Conservation (phyloP, 2,797 vertebrate genomes). For the Ateles fusciceps region DNA sequence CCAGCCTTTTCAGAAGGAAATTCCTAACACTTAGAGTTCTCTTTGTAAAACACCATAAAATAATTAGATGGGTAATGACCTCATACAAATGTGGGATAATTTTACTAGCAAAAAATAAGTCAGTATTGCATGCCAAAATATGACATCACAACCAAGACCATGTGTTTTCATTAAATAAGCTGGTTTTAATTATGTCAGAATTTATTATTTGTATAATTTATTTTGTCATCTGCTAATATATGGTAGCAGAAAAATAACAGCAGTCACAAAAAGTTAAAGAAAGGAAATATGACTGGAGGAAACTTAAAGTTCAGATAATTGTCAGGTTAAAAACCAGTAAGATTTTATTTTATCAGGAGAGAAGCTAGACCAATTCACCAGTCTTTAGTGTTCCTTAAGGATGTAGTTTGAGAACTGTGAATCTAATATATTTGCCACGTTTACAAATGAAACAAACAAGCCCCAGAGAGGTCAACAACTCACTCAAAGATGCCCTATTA, state of each 20-base stretch:
- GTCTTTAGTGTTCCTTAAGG: neutral
- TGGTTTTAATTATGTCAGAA: neutral
- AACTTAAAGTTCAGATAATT: neutral
- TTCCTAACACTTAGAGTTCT: neutral
- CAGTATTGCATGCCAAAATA: neutral
- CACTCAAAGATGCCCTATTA: neutral
- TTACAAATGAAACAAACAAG: neutral
- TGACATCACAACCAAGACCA: neutral
- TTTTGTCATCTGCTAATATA: neutral
- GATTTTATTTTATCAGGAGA: neutral
- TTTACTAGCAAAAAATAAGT: neutral
- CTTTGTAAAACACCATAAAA: neutral
- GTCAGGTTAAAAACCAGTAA: neutral
- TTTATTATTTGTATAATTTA: neutral
- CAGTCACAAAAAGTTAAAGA: neutral
- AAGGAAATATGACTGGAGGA: neutral
- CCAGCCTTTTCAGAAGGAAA: neutral
- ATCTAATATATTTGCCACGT: neutral
- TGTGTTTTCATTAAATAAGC: neutral
- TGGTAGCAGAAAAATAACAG: neutral
- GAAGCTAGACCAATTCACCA: neutral
- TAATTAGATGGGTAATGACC: neutral
- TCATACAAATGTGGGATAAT: neutral
- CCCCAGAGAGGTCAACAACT: neutral
- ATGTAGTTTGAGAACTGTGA: neutral